Evolutionary conservation across 2,888 invertebrate genomes (phyloP), one percentile per base, ranked within the genome.

Genomic region (Eupeodes luniger): DNA sequence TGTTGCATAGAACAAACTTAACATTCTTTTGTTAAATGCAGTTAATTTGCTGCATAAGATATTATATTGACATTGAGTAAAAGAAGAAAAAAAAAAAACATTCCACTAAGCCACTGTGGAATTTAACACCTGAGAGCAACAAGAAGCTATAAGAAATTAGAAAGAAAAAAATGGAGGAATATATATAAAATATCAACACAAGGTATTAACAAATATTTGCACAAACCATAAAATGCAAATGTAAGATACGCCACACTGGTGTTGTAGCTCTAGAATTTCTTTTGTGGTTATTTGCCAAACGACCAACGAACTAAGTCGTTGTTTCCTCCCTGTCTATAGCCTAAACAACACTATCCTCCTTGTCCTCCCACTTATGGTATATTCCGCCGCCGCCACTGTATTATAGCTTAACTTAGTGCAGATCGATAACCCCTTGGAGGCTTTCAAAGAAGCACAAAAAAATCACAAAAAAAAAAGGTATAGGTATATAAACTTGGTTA

Each of bases 141-240:
- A 67, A 88, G 66, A 19, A 81, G 84, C 76, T 19, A 27, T 27
- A 75, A 70, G 49, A 57, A 44, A 14, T 12, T 69, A 76, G 40
- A 51, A 44, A 62, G 44, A 51, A 64, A 53, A 47, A 67, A 53
- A 5, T 11, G 1, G 27, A 57, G 70, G 67, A 51, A 27, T 27
- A 27, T 27, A 27, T 27, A 27, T 27, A 62, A 27, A 62, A 47
- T 16, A 36, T 19, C 66, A 66, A 49, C 61, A 53, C 57, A 40
- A 76, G 62, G 72, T 67, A 76, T 44, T 53, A 61, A 69, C 85
- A 88, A 88, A 88, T 88, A 88, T 88, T 85, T 81, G 88, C 88
- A 85, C 81, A 88, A 88, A 81, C 87, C 85, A 88, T 88, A 88
- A 85, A 88, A 88, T 88, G 88, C 88, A 88, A 88, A 88, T 88